Conservation (phyloP, 53 echinoderm and acorn worm species). For the Luidia sarsii region DNA sequence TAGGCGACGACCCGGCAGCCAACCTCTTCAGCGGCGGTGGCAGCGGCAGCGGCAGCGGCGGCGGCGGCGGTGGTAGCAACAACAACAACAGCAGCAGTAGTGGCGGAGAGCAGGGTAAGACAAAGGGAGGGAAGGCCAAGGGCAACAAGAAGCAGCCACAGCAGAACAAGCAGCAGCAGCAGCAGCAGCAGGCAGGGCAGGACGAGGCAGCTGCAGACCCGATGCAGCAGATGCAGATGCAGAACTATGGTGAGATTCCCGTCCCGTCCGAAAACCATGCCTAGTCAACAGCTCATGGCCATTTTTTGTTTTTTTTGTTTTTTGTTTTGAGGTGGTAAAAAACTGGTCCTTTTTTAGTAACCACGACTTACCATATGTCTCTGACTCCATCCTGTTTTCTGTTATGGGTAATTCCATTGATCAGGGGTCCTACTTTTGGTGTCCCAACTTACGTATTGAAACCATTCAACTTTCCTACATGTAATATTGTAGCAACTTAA, state of each 20-base stretch:
- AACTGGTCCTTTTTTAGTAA: too few species aligned
- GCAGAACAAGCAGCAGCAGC: slow-evolving; percentile 13
- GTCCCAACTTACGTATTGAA: too few species aligned
- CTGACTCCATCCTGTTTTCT: too few species aligned
- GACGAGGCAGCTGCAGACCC: slow-evolving; percentile 20
- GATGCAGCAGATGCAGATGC: slow-evolving; percentile 46
- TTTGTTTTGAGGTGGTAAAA: too few species aligned
- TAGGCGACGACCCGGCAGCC: slow-evolving; percentile 11
- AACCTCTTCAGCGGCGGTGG: background rate
- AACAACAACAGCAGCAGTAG: background rate
- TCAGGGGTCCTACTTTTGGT: too few species aligned
- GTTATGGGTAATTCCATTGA: too few species aligned
- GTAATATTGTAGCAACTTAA: too few species aligned
- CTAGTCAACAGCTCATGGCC: too few species aligned
- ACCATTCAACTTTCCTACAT: too few species aligned
- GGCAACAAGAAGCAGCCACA: background rate
- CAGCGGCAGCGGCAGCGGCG: background rate
- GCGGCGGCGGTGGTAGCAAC: background rate
- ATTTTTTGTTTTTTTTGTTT: too few species aligned
- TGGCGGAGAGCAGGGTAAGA: background rate
- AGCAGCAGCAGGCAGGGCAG: slow-evolving; percentile 26
- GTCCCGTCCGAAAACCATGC: too few species aligned
- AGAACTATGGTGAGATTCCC: slow-evolving; percentile 3
- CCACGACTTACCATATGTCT: too few species aligned
- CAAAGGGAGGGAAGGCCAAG: slow-evolving; percentile 8